Conservation (phyloP, 2,888 invertebrate species). For the Cerastoderma edule region DNA sequence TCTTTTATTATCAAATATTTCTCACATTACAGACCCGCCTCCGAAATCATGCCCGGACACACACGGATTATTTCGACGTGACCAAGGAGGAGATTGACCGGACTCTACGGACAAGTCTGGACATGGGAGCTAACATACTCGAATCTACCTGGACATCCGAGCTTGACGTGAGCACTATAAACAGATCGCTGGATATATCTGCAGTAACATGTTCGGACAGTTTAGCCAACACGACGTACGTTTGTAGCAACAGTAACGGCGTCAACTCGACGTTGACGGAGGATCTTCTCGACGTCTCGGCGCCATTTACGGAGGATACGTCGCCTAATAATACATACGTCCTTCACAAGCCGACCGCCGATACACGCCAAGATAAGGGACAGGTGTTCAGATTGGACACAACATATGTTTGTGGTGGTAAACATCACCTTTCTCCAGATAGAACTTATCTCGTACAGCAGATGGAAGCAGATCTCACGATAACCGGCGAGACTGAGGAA, state of each 20-base stretch:
- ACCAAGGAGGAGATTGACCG: slow-evolving; percentile 11
- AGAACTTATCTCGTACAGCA: slow-evolving; percentile 6
- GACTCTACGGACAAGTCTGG: neutral
- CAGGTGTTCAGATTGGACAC: neutral
- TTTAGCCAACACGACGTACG: neutral
- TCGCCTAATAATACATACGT: slow-evolving; percentile 8
- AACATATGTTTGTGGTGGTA: neutral
- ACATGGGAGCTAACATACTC: neutral
- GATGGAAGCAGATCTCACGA: neutral
- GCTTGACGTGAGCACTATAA: slow-evolving; percentile 8
- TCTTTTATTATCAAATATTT: neutral
- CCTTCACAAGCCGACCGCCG: neutral
- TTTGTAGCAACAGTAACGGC: neutral
- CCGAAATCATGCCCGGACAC: slow-evolving; percentile 42
- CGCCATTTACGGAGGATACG: neutral
- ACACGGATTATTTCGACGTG: slow-evolving; percentile 20
- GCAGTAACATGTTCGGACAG: slow-evolving; percentile 1
- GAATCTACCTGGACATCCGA: slow-evolving; percentile 12
- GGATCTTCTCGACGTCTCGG: neutral
- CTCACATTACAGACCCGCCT: slow-evolving; percentile 38
- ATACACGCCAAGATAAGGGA: neutral
- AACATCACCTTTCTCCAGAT: neutral
- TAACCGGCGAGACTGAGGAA: neutral
- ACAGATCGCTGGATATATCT: slow-evolving; percentile 18
- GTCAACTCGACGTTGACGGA: neutral